Evolutionary conservation across 2,888 invertebrate species (phyloP).

Genomic region (Drosophila tanythrix): DNA sequence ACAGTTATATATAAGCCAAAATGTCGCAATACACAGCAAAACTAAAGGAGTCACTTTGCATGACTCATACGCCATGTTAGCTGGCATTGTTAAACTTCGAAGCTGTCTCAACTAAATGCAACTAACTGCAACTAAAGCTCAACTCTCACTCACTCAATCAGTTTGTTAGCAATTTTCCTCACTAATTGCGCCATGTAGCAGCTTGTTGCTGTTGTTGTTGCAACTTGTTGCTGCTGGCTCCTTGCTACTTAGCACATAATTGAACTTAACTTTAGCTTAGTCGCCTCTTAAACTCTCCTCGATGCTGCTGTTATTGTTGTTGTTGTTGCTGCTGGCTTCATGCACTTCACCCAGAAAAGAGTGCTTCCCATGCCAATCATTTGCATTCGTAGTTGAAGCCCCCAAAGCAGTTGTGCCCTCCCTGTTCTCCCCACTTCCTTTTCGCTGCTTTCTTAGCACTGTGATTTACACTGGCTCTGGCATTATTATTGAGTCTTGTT

Average conservation of each 20-base stretch:
- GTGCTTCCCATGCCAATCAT: conserved; percentile 78
- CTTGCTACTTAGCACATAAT: conserved; percentile 76
- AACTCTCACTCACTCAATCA: conserved; percentile 52
- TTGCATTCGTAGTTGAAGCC: conserved; percentile 53
- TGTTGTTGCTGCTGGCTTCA: conserved; percentile 10
- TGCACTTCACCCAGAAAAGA: conserved; percentile 53
- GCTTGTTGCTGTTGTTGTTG: conserved; percentile 18
- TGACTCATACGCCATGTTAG: conserved; percentile 57
- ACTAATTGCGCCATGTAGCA: conserved; percentile 54
- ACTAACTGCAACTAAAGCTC: conserved; percentile 11
- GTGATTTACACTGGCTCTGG: conserved; percentile 67
- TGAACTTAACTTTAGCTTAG: conserved; percentile 62
- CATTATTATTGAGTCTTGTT: conserved; percentile 67
- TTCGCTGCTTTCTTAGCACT: conserved; percentile 7
- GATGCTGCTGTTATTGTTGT: conserved; percentile 6
- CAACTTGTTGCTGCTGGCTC: conserved; percentile 34
- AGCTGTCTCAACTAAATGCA: not conserved
- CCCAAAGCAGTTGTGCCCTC: conserved; percentile 16
- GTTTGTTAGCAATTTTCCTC: conserved; percentile 50
- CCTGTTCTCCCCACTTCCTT: not conserved
- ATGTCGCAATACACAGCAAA: not conserved
- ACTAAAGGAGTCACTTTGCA: conserved; percentile 7
- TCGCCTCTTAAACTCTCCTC: conserved; percentile 31
- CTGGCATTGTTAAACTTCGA: conserved; percentile 36
- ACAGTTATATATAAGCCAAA: no score